Base-by-base conservation (phyloP, 2,797 vertebrate species). In the Etheostoma nigrum region DNA sequence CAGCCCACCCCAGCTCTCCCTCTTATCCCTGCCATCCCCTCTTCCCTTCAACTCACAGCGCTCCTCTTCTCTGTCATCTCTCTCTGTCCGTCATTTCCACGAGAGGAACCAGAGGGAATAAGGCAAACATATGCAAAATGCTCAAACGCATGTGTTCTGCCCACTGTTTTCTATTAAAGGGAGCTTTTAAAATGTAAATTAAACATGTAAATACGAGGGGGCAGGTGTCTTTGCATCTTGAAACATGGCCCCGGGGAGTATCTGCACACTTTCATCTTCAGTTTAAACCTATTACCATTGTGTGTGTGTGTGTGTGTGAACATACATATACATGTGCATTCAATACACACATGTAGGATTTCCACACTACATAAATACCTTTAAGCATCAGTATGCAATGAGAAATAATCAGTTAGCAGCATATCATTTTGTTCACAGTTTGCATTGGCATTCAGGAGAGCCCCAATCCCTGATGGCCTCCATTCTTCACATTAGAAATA, bases 111-210 rank as follows among this genome's bases (percentile, higher is more conserved):
- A 40, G 36, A 59, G 85, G 77, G 79, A 89, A 84, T 88, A 79
- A 84, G 63, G 74, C 19, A 76, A 82, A 84, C 74, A 77, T 69
- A 72, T 78, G 54, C 76, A 79, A 82, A 76, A 77, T 23, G 45
- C 72, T 36, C 48, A 42, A 27, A 63, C 44, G 48, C 53, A 62
- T 67, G 66, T 63, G 65, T 40, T 72, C 49, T 19, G 36, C 47
- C 16, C 19, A 10, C 25, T 18, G 3, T 67, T 66, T 74, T 45
- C 78, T 81, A 59, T 55, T 76, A 67, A 82, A 71, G 65, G 52
- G 62, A 66, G 47, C 60, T 79, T 87, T 86, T 74, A 84, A 84
- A 84, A 88, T 87, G 87, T 63, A 84, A 89, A 88, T 83, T 25
- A 68, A 68, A 75, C 76, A 81, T 85, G 84, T 78, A 82, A 88